Evolutionary conservation across 2,113 vertebrate species (phyloP).

Genomic region (Halichoeres trimaculatus): DNA sequence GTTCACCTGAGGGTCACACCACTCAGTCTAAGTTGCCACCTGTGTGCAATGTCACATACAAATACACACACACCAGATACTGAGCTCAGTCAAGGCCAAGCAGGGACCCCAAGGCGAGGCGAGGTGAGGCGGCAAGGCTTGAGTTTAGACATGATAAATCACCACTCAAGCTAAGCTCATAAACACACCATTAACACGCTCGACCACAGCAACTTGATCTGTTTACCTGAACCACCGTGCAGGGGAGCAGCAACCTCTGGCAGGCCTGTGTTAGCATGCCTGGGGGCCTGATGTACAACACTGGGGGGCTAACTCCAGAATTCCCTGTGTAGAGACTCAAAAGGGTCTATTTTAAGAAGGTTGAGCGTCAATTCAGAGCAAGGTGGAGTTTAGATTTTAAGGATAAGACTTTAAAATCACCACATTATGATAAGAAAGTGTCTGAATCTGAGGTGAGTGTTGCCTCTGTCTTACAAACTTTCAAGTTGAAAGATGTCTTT

Average conservation of each 20-base stretch:
- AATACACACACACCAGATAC: constrained; percentile 3
- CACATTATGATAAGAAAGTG: background rate
- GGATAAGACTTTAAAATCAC: background rate
- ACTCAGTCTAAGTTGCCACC: constrained; percentile 42
- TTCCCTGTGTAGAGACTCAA: background rate
- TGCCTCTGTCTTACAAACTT: background rate
- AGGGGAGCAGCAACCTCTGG: constrained; percentile 27
- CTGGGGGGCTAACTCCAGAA: constrained; percentile 6
- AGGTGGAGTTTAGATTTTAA: background rate
- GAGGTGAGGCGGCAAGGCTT: constrained; percentile 34
- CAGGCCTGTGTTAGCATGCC: constrained; percentile 51
- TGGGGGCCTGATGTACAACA: constrained; percentile 37
- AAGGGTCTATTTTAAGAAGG: constrained; percentile 9
- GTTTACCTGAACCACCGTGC: constrained; percentile 66
- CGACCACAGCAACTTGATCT: constrained; percentile 70
- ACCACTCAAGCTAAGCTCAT: constrained; percentile 75
- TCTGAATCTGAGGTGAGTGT: background rate
- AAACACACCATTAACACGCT: constrained; percentile 80
- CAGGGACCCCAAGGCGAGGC: constrained; percentile 2
- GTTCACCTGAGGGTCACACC: constrained; percentile 54
- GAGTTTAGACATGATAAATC: constrained; percentile 73
- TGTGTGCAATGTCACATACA: constrained; percentile 31
- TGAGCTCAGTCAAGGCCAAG: constrained; percentile 36
- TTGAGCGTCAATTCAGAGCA: background rate
- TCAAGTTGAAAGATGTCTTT: background rate